These are phyloP conservation scores for Mechanitis mazaeus DNA, from an alignment of 2,888 invertebrate species.

Conservation along the genomic window DNA sequence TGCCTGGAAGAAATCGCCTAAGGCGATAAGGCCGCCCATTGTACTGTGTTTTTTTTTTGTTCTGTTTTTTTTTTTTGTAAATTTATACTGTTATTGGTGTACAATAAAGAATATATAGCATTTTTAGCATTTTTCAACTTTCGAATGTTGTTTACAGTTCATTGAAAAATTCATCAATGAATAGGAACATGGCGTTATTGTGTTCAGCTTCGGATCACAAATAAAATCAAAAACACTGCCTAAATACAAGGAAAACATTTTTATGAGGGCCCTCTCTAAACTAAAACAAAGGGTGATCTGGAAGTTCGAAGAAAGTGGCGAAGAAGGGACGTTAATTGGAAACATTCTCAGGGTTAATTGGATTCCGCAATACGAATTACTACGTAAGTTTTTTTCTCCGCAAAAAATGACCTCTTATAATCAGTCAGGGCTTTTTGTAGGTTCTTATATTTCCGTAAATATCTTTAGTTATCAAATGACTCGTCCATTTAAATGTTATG, in stretches of 20 bases:
- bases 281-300: conserved; percentile 84
- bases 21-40: too few relatives aligned
- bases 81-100: conserved; percentile 22
- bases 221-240: conserved; percentile 82
- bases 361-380: conserved; percentile 84
- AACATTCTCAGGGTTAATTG: conserved; percentile 79
- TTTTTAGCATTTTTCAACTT: not conserved
- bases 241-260: conserved; percentile 75
- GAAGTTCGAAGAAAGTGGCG: conserved; percentile 82
- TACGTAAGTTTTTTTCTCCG: conserved; percentile 74
- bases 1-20: too few relatives aligned
- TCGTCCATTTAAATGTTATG: too few relatives aligned
- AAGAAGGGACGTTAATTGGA: conserved; percentile 55
- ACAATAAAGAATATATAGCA: not conserved
- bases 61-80: conserved; percentile 32
- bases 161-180: conserved; percentile 81
- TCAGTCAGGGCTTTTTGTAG: too few relatives aligned
- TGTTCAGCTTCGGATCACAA: conserved; percentile 88
- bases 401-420: too few relatives aligned
- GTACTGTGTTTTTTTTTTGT: too few relatives aligned
- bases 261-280: conserved; percentile 79
- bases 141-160: conserved; percentile 60
- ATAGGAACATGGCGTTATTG: conserved; percentile 81
- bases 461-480: too few relatives aligned
- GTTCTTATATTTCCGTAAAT: too few relatives aligned